Percentiles rank a stretch among this genome's conserved stretches.
phyloP scores from a whole-genome alignment of 2,797 vertebrate genomes.

The Sphaeramia orbicularis region DNA sequence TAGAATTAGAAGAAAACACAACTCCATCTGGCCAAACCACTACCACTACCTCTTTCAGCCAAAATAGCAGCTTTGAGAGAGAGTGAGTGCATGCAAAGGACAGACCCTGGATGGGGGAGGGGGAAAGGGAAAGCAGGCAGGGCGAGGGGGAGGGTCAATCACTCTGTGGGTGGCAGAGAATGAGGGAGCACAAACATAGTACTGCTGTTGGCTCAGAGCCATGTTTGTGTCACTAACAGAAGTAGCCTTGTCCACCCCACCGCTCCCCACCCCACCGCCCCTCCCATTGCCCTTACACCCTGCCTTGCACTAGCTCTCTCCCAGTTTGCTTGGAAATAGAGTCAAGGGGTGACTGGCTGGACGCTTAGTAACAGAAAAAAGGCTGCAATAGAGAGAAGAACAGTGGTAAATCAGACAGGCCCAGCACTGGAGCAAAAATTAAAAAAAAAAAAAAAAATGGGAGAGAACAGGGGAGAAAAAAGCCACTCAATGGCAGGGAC shows the following conservation, averaged over 20 bases:
- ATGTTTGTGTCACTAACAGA: conserved; percentile 84
- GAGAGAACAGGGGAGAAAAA: conserved; percentile 12
- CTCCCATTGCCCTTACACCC: conserved; percentile 40
- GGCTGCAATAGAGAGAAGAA: conserved; percentile 54
- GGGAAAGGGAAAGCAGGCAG: conserved; percentile 49
- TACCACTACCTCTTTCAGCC: conserved; percentile 69
- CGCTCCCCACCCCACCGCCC: too few relatives aligned
- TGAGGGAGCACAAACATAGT: conserved; percentile 74
- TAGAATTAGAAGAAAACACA: conserved; percentile 65
- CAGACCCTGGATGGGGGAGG: conserved; percentile 56
- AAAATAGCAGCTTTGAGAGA: conserved; percentile 70
- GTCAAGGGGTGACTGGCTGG: conserved; percentile 71
- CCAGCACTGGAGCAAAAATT: conserved; percentile 63
- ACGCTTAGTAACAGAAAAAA: conserved; percentile 74
- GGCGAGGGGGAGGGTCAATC: conserved; percentile 65
- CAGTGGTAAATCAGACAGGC: conserved; percentile 71
- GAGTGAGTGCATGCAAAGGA: conserved; percentile 72
- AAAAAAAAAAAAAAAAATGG: conserved; percentile 68
- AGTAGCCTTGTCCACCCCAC: conserved; percentile 75
- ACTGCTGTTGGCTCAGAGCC: conserved; percentile 74
- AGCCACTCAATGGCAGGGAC: conserved; percentile 68
- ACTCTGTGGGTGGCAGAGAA: conserved; percentile 77
- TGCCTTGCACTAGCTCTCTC: conserved; percentile 59
- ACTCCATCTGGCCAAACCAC: conserved; percentile 72
- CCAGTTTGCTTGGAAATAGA: conserved; percentile 77